Percentiles rank a stretch among this genome's conserved stretches.
Conservation (phyloP, 2,888 invertebrate species). For the Sesia apiformis region DNA sequence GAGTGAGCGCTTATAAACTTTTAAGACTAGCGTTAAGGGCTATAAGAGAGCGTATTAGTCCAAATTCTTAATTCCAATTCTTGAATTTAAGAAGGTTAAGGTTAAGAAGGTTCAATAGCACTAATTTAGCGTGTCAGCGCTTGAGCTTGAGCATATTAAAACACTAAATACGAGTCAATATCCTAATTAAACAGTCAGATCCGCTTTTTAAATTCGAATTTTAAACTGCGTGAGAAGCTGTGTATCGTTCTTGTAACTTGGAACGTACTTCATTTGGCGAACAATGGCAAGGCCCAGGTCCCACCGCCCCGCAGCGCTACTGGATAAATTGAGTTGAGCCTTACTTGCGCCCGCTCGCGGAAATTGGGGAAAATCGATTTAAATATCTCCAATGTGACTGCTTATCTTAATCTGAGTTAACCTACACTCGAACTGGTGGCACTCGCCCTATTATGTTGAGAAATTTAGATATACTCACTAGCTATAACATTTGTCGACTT, state of each 20-base stretch:
- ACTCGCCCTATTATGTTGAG: neutral
- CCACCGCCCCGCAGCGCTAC: conserved; percentile 51
- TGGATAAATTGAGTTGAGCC: conserved; percentile 67
- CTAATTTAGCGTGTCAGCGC: too few relatives aligned
- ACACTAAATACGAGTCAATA: too few relatives aligned
- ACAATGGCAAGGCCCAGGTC: conserved; percentile 55
- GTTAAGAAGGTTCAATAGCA: too few relatives aligned
- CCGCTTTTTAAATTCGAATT: neutral
- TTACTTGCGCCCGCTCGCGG: conserved; percentile 62
- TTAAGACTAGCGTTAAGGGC: too few relatives aligned
- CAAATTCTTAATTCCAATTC: too few relatives aligned
- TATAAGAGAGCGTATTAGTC: too few relatives aligned
- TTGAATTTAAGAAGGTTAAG: too few relatives aligned
- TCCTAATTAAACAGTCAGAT: too few relatives aligned
- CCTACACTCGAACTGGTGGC: conserved; percentile 11
- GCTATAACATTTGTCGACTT: too few relatives aligned
- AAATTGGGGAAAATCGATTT: conserved; percentile 74
- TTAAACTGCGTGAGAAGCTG: conserved; percentile 27
- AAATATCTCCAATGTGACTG: conserved; percentile 70
- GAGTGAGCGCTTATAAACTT: too few relatives aligned
- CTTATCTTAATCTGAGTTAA: conserved; percentile 61
- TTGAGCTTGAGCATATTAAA: too few relatives aligned
- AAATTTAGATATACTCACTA: too few relatives aligned
- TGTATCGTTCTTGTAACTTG: conserved; percentile 53
- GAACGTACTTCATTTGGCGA: conserved; percentile 67